Evolutionary conservation across 2,797 vertebrate genomes (phyloP).

Genomic region (Hydrophis major): DNA sequence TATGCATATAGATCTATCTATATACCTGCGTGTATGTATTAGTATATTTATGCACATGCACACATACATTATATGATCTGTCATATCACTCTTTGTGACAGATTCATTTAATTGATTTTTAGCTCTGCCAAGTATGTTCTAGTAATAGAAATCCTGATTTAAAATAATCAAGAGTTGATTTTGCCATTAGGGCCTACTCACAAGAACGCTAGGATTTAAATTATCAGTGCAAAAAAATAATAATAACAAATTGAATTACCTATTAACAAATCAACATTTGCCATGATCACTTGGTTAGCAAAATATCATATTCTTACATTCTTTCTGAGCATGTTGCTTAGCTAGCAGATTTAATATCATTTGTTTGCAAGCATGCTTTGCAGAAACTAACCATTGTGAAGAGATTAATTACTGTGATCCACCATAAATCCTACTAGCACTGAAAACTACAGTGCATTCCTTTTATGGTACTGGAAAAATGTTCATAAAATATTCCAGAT

Average conservation of each 20-base stretch:
- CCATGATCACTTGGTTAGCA: not conserved
- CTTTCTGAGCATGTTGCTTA: constrained; percentile 25
- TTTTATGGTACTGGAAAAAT: not conserved
- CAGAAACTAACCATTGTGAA: not conserved
- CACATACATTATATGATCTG: not conserved
- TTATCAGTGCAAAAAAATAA: not conserved
- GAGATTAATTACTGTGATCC: constrained; percentile 39
- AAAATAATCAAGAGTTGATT: not conserved
- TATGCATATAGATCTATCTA: not conserved
- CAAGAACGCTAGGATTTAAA: not conserved
- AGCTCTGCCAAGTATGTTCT: not conserved
- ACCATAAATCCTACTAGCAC: constrained; percentile 28
- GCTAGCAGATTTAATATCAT: not conserved
- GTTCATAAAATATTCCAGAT: not conserved
- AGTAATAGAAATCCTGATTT: not conserved
- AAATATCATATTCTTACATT: not conserved
- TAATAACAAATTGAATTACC: not conserved
- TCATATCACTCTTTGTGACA: not conserved
- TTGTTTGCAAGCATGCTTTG: constrained; percentile 10
- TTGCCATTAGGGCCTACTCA: not conserved
- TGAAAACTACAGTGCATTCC: constrained; percentile 1
- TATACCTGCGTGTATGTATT: not conserved
- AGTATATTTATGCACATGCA: not conserved
- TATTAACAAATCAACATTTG: not conserved
- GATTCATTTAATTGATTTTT: not conserved